phyloP scores from a whole-genome alignment of 2,888 invertebrate genomes.

The Metalampra italica region DNA sequence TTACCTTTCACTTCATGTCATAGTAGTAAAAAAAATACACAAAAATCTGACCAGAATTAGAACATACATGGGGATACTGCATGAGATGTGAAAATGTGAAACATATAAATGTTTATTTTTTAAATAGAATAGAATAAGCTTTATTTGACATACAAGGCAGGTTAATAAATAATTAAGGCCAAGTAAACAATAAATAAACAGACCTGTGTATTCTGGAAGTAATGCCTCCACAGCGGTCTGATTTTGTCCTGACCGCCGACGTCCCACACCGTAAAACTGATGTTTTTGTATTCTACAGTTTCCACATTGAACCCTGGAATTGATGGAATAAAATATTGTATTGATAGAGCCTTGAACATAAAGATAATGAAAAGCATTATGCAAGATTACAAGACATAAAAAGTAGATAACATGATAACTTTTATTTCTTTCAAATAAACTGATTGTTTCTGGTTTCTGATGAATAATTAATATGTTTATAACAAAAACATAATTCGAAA shows the following conservation, averaged over 20 bases:
- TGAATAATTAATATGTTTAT: too few species aligned
- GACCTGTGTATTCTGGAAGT: slow-evolving; percentile 98
- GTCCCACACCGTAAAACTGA: slow-evolving; percentile 99
- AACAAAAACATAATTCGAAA: too few species aligned
- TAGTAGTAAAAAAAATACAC: too few species aligned
- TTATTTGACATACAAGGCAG: too few species aligned
- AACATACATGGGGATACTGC: too few species aligned
- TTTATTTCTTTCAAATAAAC: background rate
- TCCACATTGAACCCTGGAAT: slow-evolving; percentile 96
- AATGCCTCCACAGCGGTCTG: slow-evolving; percentile 98
- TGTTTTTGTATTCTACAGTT: slow-evolving; percentile 99
- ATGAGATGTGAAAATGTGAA: too few species aligned
- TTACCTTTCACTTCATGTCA: too few species aligned
- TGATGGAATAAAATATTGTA: slow-evolving; percentile 14
- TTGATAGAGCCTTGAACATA: background rate
- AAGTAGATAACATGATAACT: slow-evolving; percentile 2
- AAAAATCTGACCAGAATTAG: too few species aligned
- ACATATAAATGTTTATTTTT: too few species aligned
- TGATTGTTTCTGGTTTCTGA: background rate
- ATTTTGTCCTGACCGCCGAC: slow-evolving; percentile 99
- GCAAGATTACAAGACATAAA: slow-evolving; percentile 2
- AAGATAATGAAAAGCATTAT: slow-evolving; percentile 14
- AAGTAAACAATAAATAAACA: too few species aligned
- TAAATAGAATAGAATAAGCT: too few species aligned
- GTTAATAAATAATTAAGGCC: too few species aligned